Percentiles rank a stretch among this genome's conserved stretches.
These are phyloP conservation scores for Ancistrus triradiatus DNA, from an alignment of 2,113 vertebrate species.

Conservation along the genomic window DNA sequence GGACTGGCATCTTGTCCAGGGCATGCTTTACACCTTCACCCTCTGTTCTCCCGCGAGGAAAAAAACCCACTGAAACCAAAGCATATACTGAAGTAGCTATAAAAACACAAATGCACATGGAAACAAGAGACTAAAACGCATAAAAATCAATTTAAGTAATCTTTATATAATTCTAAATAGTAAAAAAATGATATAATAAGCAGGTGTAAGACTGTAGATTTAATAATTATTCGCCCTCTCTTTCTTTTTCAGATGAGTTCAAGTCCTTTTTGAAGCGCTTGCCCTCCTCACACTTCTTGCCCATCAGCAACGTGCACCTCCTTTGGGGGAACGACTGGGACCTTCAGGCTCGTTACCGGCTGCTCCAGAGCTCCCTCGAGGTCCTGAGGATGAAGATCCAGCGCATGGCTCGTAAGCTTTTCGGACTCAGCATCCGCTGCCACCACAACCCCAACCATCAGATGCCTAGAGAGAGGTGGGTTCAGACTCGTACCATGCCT, in stretches of 20 bases:
- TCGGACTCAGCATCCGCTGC: conserved; percentile 93
- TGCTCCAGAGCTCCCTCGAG: conserved; percentile 90
- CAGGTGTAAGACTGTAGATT: no score
- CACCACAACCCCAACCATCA: conserved; percentile 98
- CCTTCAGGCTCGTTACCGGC: conserved; percentile 92
- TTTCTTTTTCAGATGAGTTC: conserved; percentile 81
- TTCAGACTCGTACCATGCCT: conserved; percentile 9
- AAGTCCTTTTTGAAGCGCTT: conserved; percentile 96
- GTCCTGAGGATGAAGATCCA: conserved; percentile 91
- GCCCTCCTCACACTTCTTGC: conserved; percentile 95
- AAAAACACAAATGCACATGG: no score
- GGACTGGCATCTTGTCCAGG: no score
- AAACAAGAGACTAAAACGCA: no score
- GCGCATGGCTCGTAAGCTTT: conserved; percentile 93
- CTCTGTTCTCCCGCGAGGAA: no score
- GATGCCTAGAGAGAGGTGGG: conserved; percentile 96
- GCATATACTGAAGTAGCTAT: no score
- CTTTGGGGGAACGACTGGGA: conserved; percentile 99
- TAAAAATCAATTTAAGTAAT: no score
- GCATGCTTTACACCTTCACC: no score
- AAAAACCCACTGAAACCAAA: no score
- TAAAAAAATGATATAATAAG: no score
- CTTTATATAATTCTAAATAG: no score
- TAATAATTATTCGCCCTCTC: no score
- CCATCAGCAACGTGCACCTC: conserved; percentile 94